Evolutionary conservation across 1,140 invertebrate species (phyloP).

Genomic region (Platyscapa corneri): DNA sequence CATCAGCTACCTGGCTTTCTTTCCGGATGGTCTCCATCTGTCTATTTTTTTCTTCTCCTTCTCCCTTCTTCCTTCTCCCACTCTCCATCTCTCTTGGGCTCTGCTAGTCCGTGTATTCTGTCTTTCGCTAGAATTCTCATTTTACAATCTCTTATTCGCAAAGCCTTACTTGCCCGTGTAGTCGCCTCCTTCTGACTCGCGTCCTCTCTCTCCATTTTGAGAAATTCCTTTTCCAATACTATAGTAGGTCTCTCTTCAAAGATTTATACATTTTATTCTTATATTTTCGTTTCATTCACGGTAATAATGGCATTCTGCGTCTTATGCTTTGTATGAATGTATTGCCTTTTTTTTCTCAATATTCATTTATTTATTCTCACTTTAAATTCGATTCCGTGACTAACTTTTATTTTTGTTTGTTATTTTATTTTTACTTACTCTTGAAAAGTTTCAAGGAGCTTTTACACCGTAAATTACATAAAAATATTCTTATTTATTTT

Average conservation of each 20-base stretch:
- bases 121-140: constrained; percentile 35
- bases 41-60: background rate
- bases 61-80: background rate
- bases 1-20: constrained; percentile 12
- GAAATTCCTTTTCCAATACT: background rate
- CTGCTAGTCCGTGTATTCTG: background rate
- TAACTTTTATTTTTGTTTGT: too few species aligned
- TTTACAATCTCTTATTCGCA: constrained; percentile 38
- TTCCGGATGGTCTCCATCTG: background rate
- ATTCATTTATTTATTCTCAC: background rate
- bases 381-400: background rate
- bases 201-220: background rate
- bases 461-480: too few species aligned
- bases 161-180: background rate
- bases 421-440: too few species aligned
- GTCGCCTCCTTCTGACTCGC: background rate
- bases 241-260: background rate
- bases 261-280: constrained; percentile 1
- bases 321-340: background rate
- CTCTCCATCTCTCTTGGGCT: background rate
- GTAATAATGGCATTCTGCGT: background rate
- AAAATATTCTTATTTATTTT: background rate
- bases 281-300: background rate
- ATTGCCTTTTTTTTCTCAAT: too few species aligned
- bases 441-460: background rate